Conservation (phyloP, 1,140 invertebrate species). For the Temnothorax nylanderi region DNA sequence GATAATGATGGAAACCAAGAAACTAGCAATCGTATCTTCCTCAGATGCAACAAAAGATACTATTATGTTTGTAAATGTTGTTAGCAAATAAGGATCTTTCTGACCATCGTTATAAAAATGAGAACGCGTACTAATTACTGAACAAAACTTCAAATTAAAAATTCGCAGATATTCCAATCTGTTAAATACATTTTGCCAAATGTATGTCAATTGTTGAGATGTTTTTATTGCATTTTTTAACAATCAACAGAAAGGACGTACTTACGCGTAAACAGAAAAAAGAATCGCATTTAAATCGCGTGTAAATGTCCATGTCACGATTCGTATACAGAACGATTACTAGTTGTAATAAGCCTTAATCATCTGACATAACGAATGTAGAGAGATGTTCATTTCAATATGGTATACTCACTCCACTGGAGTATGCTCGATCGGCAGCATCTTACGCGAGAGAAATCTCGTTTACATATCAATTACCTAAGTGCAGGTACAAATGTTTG, state of each 20-base stretch:
- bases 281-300: conserved; percentile 8
- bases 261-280: background rate
- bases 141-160: conserved; percentile 36
- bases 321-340: conserved; percentile 74
- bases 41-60: conserved; percentile 50
- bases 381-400: conserved; percentile 77
- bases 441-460: conserved; percentile 81
- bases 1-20: conserved; percentile 73
- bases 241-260: conserved; percentile 4
- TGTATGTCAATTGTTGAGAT: background rate
- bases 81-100: conserved; percentile 39
- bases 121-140: conserved; percentile 69
- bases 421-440: conserved; percentile 78
- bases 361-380: conserved; percentile 71
- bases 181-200: conserved; percentile 26
- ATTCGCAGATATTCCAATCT: background rate
- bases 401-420: conserved; percentile 81
- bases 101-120: conserved; percentile 13
- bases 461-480: conserved; percentile 83
- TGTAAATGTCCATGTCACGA: background rate
- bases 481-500: conserved; percentile 80
- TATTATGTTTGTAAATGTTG: conserved; percentile 62
- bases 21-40: conserved; percentile 77
- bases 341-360: conserved; percentile 77
- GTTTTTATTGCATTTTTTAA: conserved; percentile 12